Evolutionary conservation across 2,888 invertebrate species (phyloP), one percentile per base, ranked within the genome.

Genomic region (Drosophila infuscata): DNA sequence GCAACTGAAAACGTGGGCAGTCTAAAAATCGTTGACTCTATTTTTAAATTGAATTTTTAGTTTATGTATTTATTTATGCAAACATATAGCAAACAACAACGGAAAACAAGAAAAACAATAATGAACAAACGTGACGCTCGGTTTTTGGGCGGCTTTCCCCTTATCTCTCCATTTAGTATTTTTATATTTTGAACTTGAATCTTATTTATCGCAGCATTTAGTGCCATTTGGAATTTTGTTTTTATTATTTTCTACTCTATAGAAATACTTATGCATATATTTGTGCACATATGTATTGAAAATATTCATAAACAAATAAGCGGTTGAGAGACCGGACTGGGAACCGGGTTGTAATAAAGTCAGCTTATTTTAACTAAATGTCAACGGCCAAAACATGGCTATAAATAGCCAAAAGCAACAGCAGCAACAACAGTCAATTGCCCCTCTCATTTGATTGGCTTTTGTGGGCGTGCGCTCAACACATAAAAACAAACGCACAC

Each of bases 1-100:
- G 25, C 52, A 25, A 56, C 52, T 52, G 63, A 90, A 90, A 90
- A 89, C 88, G 89, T 90, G 89, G 83, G 83, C 83, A 83, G 81
- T 53, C 70, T 69, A 70, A 66, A 66, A 59, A 49, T 51, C 52
- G 73, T 69, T 67, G 62, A 30, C 53, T 60, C 70, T 87, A 82
- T 79, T 81, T 83, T 67, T 83, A 87, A 78, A 80, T 57, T 69
- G 36, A 48, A 80, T 71, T 72, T 76, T 70, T 71, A 72, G 69
- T 79, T 74, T 63, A 73, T 74, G 75, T 79, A 75, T 84, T 77
- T 80, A 76, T 84, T 78, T 82, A 71, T 76, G 69, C 72, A 79
- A 70, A 73, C 72, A 71, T 67, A 70, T 63, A 53, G 56, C 48
- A 57, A 35, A 77, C 61, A 38, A 59, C 57, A 61, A 54, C 58